Evolutionary conservation across 2,888 invertebrate species (phyloP).

Genomic region (Tricholauxania praeusta): DNA sequence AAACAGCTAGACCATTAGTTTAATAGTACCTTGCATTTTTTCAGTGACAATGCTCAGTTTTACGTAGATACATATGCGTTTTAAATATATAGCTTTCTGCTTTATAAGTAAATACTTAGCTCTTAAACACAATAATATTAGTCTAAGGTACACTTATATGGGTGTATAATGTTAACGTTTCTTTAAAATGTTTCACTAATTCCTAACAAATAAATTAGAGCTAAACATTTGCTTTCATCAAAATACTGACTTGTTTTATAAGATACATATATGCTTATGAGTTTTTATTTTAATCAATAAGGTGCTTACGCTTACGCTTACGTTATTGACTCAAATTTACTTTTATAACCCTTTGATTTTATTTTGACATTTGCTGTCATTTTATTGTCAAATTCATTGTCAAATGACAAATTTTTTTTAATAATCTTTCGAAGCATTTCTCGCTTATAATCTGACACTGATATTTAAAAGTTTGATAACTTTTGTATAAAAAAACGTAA

Average conservation of each 20-base stretch:
- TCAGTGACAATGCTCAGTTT: too few relatives aligned
- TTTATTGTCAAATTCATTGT: too few relatives aligned
- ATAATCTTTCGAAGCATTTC: too few relatives aligned
- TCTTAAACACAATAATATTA: background rate
- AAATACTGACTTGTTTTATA: slow-evolving; percentile 33
- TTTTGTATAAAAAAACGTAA: background rate
- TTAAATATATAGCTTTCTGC: too few relatives aligned
- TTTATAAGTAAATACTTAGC: too few relatives aligned
- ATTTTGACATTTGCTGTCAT: background rate
- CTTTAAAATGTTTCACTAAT: too few relatives aligned
- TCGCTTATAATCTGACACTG: too few relatives aligned
- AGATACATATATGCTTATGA: background rate
- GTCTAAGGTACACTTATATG: slow-evolving; percentile 20
- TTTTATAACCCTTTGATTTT: background rate
- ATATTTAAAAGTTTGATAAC: too few relatives aligned
- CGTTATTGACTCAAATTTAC: background rate
- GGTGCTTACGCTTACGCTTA: background rate
- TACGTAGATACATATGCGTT: too few relatives aligned
- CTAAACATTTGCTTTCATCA: slow-evolving; percentile 23
- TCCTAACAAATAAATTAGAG: background rate
- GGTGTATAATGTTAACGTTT: slow-evolving; percentile 21
- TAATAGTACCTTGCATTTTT: too few relatives aligned
- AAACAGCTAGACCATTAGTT: too few relatives aligned
- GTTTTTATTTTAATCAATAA: slow-evolving; percentile 3
- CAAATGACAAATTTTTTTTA: too few relatives aligned